Conservation (phyloP, 1,140 invertebrate genomes). For the Drosophila nigrodunni region DNA sequence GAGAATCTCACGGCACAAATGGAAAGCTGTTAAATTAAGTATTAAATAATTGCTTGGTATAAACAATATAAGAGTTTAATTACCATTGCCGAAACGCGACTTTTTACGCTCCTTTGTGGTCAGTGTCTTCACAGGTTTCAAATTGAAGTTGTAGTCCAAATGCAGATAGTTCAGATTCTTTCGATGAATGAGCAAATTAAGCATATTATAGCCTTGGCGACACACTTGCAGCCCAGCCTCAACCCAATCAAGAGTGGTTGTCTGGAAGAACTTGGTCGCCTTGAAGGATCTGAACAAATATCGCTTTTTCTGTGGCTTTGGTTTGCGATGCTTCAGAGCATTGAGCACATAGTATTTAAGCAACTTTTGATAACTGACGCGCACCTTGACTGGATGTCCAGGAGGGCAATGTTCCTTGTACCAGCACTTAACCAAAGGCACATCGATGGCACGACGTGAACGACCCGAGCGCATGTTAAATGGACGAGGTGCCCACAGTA, state of each 20-base stretch:
- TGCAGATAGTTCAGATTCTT: slow-evolving; percentile 99
- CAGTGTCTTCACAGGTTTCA: slow-evolving; percentile 99
- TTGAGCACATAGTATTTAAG: slow-evolving; percentile 99
- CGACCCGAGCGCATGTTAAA: slow-evolving; percentile 97
- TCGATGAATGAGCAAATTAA: slow-evolving; percentile 99
- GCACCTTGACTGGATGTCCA: slow-evolving; percentile 99
- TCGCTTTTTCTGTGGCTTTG: slow-evolving; percentile 99
- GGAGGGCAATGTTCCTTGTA: slow-evolving; percentile 99
- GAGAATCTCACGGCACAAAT: slow-evolving; percentile 99
- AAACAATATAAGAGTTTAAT: not conserved
- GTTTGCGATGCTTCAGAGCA: slow-evolving; percentile 97
- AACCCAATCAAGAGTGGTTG: slow-evolving; percentile 99
- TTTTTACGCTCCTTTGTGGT: slow-evolving; percentile 99
- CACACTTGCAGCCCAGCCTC: slow-evolving; percentile 99
- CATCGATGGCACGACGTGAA: slow-evolving; percentile 95
- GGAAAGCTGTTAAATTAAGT: slow-evolving; percentile 91
- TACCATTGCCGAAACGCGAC: slow-evolving; percentile 99
- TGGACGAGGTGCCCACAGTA: slow-evolving; percentile 99
- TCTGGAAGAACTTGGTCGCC: slow-evolving; percentile 99
- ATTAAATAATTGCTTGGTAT: not conserved
- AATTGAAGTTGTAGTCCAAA: slow-evolving; percentile 99
- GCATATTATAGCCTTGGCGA: slow-evolving; percentile 99
- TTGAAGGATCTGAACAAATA: slow-evolving; percentile 99
- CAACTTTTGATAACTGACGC: slow-evolving; percentile 99
- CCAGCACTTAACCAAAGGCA: slow-evolving; percentile 99